phyloP scores from a whole-genome alignment of 2,888 invertebrate genomes.

The Volucella inanis region DNA sequence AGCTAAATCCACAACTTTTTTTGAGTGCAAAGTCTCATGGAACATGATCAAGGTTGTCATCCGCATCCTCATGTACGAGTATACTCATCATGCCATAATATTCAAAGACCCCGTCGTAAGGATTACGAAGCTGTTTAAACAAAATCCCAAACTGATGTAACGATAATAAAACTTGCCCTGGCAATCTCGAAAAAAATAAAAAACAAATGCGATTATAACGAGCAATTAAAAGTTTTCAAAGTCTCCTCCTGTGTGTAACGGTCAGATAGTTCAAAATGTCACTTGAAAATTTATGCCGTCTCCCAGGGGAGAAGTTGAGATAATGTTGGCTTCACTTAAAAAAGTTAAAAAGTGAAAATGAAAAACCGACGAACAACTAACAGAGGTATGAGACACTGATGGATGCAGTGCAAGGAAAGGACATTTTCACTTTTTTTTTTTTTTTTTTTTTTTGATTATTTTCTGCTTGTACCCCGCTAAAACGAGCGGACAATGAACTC shows the following conservation, averaged over 20 bases:
- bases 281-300: slow-evolving; percentile 20
- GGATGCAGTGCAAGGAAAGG: slow-evolving; percentile 3
- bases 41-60: too few relatives aligned
- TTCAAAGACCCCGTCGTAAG: too few relatives aligned
- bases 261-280: slow-evolving; percentile 41
- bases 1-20: too few relatives aligned
- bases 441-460: not conserved
- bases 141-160: too few relatives aligned
- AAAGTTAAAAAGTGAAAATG: slow-evolving; percentile 31
- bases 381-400: not conserved
- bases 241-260: slow-evolving; percentile 19
- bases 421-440: slow-evolving; percentile 10
- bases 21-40: too few relatives aligned
- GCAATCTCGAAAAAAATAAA: not conserved
- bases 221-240: slow-evolving; percentile 62
- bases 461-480: not conserved
- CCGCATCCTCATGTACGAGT: too few relatives aligned
- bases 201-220: not conserved
- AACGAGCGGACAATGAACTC: slow-evolving; percentile 20
- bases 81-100: too few relatives aligned
- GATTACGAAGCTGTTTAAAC: too few relatives aligned
- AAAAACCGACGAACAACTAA: not conserved
- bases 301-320: not conserved
- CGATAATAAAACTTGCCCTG: too few relatives aligned
- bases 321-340: slow-evolving; percentile 8